phyloP scores from a whole-genome alignment of 2,888 invertebrate species.

The Schrankia costaestrigalis region DNA sequence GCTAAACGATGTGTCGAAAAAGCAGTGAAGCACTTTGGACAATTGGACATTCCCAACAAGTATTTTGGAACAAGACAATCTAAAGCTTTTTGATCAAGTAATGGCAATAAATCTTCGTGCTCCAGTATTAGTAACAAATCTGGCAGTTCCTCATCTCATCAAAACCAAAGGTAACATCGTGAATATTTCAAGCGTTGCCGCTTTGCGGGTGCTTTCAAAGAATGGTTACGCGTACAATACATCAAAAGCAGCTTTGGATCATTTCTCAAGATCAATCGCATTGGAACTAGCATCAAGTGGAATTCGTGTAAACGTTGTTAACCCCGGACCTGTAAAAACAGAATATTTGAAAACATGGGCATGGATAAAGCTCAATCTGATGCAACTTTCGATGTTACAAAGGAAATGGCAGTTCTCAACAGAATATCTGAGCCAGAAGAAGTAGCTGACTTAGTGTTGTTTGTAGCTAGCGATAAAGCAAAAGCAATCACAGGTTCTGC shows the following conservation, averaged over 20 bases:
- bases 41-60: too few species aligned
- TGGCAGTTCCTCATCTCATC: constrained; percentile 28
- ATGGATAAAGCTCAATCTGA: neutral
- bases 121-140: constrained; percentile 16
- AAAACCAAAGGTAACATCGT: constrained; percentile 83
- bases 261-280: constrained; percentile 34
- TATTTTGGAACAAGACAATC: too few species aligned
- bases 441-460: constrained; percentile 8
- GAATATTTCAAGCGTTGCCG: constrained; percentile 72
- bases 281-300: constrained; percentile 86
- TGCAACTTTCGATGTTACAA: neutral
- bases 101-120: constrained; percentile 20
- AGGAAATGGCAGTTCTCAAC: neutral
- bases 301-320: constrained; percentile 81
- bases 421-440: constrained; percentile 7
- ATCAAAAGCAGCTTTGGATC: constrained; percentile 34
- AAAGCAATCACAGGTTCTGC: constrained; percentile 5
- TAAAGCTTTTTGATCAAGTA: too few species aligned
- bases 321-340: constrained; percentile 25
- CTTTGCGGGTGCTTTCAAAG: neutral
- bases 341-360: constrained; percentile 7
- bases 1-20: constrained; percentile 2
- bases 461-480: constrained; percentile 8
- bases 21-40: too few species aligned
- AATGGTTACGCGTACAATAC: constrained; percentile 16